Evolutionary conservation across 2,797 vertebrate genomes (phyloP).

Genomic region (Tarsius wallacei): DNA sequence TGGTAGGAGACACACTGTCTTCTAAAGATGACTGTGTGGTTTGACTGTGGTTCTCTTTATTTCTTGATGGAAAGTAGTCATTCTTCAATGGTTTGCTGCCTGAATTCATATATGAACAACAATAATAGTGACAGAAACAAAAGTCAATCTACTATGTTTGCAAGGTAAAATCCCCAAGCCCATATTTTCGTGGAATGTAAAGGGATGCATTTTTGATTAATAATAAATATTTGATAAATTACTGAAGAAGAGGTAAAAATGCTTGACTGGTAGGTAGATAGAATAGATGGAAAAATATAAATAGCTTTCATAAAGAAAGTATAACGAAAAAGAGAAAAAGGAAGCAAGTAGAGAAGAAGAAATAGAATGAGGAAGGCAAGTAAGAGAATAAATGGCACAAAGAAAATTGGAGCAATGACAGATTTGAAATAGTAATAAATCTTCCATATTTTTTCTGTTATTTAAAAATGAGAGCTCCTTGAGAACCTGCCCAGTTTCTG

Average conservation of each 20-base stretch:
- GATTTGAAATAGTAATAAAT: neutral
- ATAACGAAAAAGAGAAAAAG: neutral
- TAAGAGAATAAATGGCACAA: neutral
- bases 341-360: neutral
- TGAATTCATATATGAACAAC: slow-evolving; percentile 67
- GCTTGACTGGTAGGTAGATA: neutral
- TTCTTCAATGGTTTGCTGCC: slow-evolving; percentile 58
- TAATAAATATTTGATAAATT: neutral
- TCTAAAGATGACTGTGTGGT: slow-evolving; percentile 72
- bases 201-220: neutral
- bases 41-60: slow-evolving; percentile 60
- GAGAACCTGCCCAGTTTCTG: neutral
- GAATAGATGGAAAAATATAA: neutral
- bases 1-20: slow-evolving; percentile 55
- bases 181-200: slow-evolving; percentile 8
- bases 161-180: slow-evolving; percentile 42
- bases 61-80: slow-evolving; percentile 54
- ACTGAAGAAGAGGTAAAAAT: neutral
- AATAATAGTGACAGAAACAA: slow-evolving; percentile 14
- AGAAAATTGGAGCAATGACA: neutral
- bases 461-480: neutral
- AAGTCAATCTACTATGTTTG: slow-evolving; percentile 53
- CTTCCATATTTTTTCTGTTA: neutral
- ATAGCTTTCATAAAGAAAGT: neutral
- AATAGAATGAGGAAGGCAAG: neutral